Evolutionary conservation across 2,113 vertebrate species (phyloP), one percentile per base, ranked within the genome.

Genomic region (Seriola dumerili): DNA sequence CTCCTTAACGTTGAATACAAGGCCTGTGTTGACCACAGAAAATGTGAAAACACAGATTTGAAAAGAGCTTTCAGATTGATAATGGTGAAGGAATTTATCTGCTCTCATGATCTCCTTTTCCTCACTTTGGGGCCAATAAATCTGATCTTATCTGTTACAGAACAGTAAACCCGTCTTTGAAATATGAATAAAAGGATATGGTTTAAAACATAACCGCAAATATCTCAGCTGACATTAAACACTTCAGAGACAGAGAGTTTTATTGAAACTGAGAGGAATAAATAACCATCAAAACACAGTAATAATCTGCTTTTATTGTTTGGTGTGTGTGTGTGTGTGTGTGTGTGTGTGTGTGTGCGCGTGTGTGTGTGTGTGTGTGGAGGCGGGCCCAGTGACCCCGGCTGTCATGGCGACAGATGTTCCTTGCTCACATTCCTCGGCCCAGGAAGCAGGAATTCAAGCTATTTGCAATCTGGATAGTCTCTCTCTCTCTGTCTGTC

Each of bases 401-500:
- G 89, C 90, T 92, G 91, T 93, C 94, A 94, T 91, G 85, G 89
- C 55, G 91, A 91, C 94, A 95, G 93, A 94, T 94, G 93, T 93
- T 94, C 89, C 81, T 85, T 76, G 76, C 87, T 90, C 85, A 84
- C 88, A 91, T 95, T 95, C 93, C 90, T 85, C 81, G 54, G 76
- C 38, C 67, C 92, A 93, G 91, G 88, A 93, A 93, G 89, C 77
- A 94, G 90, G 92, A 91, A 94, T 94, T 93, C 80, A 85, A 93
- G 85, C 79, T 88, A 94, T 95, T 91, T 91, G 86, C 74, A 85
- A 81, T 91, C 83, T 89, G 81, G 87, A 86, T 69, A 59, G 58
- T 75, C 21, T 54, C 44, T 57, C 65, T 73, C 76, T 34, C 52
- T 29, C 11, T 76, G 44, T 57, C 44, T 48, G 14, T 55, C 46